phyloP scores from a whole-genome alignment of 2,797 vertebrate genomes.

The Enteromius anoplus region DNA sequence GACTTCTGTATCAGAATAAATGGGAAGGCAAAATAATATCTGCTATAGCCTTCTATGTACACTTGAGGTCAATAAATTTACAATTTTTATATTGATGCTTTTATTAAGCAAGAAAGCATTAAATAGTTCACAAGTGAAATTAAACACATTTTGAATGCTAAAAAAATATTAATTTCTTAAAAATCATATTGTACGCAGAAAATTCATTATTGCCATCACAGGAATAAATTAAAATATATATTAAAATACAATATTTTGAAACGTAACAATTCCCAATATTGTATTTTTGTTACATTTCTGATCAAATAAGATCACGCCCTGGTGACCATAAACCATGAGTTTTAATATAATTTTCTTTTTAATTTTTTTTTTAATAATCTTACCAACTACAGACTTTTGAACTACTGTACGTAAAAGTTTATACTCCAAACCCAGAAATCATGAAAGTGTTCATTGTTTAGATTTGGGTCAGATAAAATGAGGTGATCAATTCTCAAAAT shows the following conservation, averaged over 20 bases:
- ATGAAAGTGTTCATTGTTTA: constrained; percentile 10
- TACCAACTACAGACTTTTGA: background rate
- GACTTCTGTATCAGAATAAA: background rate
- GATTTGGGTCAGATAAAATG: background rate
- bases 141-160: background rate
- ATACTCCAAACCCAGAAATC: background rate
- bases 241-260: background rate
- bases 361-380: too few relatives aligned
- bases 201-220: background rate
- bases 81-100: too few relatives aligned
- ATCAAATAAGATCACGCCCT: background rate
- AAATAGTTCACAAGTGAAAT: background rate
- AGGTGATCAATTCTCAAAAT: background rate
- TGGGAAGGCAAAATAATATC: background rate
- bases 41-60: background rate
- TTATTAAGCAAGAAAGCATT: background rate
- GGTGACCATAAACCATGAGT: background rate
- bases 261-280: background rate
- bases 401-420: background rate
- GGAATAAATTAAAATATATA: background rate
- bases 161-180: background rate
- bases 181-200: background rate
- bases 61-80: too few relatives aligned
- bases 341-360: background rate
- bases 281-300: background rate